Percentiles rank a stretch among this genome's conserved stretches.
Conservation (phyloP, 2,113 vertebrate genomes). For the Lamprologus lemairii region DNA sequence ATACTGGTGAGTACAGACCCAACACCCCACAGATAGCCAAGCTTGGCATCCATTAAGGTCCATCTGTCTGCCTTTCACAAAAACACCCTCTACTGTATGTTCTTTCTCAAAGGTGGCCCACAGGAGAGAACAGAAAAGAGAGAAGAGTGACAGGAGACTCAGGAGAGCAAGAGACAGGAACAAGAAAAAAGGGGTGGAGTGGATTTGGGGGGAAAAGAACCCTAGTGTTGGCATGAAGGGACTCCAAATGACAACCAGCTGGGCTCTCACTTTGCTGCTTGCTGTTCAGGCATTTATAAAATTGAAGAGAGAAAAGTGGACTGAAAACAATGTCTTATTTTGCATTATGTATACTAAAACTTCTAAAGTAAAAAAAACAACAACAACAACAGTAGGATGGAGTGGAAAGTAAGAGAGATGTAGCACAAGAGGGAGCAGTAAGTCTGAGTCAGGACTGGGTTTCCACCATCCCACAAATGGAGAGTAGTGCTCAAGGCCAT, state of each 20-base stretch:
- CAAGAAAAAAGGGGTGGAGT: neutral
- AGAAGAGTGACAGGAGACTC: neutral
- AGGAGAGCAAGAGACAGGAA: neutral
- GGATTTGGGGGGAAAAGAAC: accelerated
- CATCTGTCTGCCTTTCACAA: conserved; percentile 65
- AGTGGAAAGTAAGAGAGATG: neutral
- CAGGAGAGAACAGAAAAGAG: neutral
- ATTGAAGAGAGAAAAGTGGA: neutral
- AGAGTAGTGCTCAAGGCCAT: conserved; percentile 34
- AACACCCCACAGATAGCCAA: conserved; percentile 56
- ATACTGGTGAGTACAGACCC: conserved; percentile 51
- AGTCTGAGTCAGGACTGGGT: neutral
- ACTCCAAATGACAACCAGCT: neutral
- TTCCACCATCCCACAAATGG: conserved; percentile 34
- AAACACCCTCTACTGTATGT: conserved; percentile 38
- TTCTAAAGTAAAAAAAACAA: neutral
- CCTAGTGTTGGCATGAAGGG: neutral
- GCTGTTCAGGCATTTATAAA: neutral
- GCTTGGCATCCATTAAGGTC: conserved; percentile 61
- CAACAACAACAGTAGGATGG: neutral
- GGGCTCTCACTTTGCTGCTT: neutral
- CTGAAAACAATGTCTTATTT: neutral
- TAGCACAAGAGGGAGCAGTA: neutral
- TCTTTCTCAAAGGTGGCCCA: conserved; percentile 4
- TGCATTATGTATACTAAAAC: neutral